phyloP scores from a whole-genome alignment of 1,140 invertebrate genomes.

The Papilio aristodemus region DNA sequence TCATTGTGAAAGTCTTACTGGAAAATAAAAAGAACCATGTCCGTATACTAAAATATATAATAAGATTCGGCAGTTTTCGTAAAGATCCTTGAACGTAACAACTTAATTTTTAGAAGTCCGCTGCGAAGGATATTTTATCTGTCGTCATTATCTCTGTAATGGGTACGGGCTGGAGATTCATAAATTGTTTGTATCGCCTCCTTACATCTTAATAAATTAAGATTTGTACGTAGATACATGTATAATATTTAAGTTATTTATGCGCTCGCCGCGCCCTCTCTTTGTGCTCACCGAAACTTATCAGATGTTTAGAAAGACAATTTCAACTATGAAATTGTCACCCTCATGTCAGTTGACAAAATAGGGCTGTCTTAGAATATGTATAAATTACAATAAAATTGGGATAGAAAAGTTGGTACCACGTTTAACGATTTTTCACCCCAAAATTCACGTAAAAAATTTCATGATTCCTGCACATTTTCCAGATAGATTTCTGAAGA shows the following conservation, averaged over 20 bases:
- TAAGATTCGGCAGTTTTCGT: neutral
- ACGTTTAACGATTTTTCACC: too few species aligned
- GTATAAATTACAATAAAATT: neutral
- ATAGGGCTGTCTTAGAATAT: constrained; percentile 40
- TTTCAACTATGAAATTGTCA: constrained; percentile 66
- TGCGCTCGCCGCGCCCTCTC: constrained; percentile 40
- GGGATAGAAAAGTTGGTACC: too few species aligned
- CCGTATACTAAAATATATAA: too few species aligned
- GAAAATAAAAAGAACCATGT: too few species aligned
- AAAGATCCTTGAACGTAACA: constrained; percentile 16
- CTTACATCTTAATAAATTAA: constrained; percentile 70
- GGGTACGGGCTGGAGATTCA: constrained; percentile 46
- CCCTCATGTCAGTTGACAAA: constrained; percentile 42
- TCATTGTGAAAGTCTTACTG: too few species aligned
- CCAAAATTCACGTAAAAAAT: too few species aligned
- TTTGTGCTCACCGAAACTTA: constrained; percentile 56
- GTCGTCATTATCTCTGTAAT: constrained; percentile 58
- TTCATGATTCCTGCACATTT: too few species aligned
- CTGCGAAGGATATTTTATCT: constrained; percentile 47
- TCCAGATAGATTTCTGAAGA: too few species aligned
- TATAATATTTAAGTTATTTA: constrained; percentile 67
- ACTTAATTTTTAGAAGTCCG: constrained; percentile 28
- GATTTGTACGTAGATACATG: constrained; percentile 54
- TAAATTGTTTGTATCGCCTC: constrained; percentile 56
- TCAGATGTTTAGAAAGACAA: constrained; percentile 60